Conservation (phyloP, 2,797 vertebrate species). For the Amniataba percoides region DNA sequence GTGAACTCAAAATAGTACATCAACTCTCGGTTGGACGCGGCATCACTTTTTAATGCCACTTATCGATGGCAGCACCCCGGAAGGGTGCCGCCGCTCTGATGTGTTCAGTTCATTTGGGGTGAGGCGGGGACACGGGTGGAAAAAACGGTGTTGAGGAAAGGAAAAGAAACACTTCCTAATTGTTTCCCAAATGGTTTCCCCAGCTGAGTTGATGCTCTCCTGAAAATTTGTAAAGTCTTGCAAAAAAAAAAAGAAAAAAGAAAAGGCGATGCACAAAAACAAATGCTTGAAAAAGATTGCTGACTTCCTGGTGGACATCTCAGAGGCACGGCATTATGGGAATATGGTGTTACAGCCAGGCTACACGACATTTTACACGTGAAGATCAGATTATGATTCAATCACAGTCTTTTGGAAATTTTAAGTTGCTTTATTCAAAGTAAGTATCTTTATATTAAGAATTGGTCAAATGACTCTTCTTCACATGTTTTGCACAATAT, state of each 20-base stretch:
- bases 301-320: conserved; percentile 29
- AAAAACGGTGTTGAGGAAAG: conserved; percentile 1
- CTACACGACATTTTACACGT: not conserved
- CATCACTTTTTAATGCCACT: not conserved
- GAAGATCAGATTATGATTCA: not conserved
- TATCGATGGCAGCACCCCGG: conserved; percentile 1
- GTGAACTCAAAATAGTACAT: conserved; percentile 64
- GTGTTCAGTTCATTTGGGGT: conserved; percentile 13
- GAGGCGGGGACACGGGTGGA: conserved; percentile 13
- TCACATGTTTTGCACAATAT: too few species aligned
- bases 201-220: conserved; percentile 8
- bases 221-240: not conserved
- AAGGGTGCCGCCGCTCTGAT: conserved; percentile 17
- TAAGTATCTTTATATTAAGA: too few species aligned
- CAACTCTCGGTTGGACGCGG: conserved; percentile 23
- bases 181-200: conserved; percentile 51
- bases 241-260: conserved; percentile 2
- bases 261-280: not conserved
- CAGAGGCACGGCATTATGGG: conserved; percentile 21
- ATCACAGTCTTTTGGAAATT: too few species aligned
- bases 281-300: not conserved
- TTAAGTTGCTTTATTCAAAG: too few species aligned
- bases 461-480: too few species aligned
- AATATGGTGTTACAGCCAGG: not conserved
- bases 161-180: conserved; percentile 46